phyloP scores from a whole-genome alignment of 2,113 vertebrate species.

The Chionis minor region DNA sequence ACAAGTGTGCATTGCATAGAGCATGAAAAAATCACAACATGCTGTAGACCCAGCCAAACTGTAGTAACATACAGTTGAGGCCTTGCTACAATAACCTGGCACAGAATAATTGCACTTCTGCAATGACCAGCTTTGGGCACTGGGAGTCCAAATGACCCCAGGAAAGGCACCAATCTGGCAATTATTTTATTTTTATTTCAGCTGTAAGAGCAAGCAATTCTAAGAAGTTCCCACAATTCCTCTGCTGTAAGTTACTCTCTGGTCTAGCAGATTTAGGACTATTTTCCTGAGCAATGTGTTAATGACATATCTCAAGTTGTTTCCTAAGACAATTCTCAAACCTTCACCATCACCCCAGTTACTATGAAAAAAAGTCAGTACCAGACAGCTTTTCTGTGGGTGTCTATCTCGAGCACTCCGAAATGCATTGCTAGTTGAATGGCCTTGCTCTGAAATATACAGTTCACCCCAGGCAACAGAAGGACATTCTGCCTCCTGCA shows the following conservation, averaged over 20 bases:
- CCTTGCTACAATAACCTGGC: background rate
- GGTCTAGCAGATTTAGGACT: background rate
- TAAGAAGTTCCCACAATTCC: background rate
- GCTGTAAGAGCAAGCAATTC: background rate
- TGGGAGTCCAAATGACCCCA: background rate
- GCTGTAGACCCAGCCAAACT: background rate
- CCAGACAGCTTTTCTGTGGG: background rate
- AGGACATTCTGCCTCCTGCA: conserved; percentile 16
- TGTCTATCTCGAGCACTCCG: background rate
- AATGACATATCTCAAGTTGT: background rate
- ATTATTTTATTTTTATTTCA: background rate
- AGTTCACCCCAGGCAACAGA: background rate
- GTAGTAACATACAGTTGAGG: background rate
- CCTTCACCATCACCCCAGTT: background rate
- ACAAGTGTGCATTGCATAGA: background rate
- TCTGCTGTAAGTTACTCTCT: background rate
- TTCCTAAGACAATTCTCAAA: background rate
- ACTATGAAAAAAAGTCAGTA: background rate
- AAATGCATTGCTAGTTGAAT: background rate
- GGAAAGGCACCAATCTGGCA: background rate
- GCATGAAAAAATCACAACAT: background rate
- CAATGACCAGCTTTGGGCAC: background rate
- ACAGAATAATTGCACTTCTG: background rate
- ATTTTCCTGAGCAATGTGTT: background rate
- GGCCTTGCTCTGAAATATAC: background rate